Percentiles rank a stretch among this genome's conserved stretches.
Conservation (phyloP, 1,140 invertebrate species). For the Drosophila mayri region DNA sequence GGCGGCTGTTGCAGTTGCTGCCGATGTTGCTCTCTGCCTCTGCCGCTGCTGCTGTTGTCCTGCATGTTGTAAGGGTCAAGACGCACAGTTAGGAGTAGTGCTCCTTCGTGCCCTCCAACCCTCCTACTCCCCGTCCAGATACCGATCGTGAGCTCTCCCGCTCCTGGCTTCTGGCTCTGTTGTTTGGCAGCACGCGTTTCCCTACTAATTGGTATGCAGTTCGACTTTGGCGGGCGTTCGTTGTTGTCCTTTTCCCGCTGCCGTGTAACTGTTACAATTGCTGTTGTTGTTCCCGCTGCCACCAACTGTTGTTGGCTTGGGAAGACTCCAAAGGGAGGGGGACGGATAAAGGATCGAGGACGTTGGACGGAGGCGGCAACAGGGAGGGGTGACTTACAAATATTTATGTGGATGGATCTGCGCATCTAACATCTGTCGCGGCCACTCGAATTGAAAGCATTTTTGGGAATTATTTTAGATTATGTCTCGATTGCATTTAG, state of each 20-base stretch:
- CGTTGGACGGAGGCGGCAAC: conserved; percentile 17
- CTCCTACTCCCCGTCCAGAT: conserved; percentile 38
- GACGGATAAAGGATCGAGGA: conserved; percentile 9
- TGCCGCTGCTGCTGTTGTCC: conserved; percentile 49
- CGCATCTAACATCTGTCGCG: conserved; percentile 32
- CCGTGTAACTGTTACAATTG: conserved; percentile 70
- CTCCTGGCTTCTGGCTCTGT: conserved; percentile 49
- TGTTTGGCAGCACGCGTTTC: conserved; percentile 77
- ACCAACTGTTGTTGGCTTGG: conserved; percentile 54
- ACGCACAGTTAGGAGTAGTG: conserved; percentile 70
- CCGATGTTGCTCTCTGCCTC: conserved; percentile 25
- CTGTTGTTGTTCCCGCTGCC: conserved; percentile 41
- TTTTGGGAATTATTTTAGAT: conserved; percentile 6
- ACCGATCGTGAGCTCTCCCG: conserved; percentile 60
- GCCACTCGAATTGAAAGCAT: not conserved
- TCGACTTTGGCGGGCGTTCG: conserved; percentile 75
- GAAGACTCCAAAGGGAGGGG: not conserved
- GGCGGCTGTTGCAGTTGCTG: conserved; percentile 65
- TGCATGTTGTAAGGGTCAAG: conserved; percentile 78
- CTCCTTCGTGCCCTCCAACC: conserved; percentile 1
- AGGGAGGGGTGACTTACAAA: conserved; percentile 42
- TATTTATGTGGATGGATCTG: conserved; percentile 44
- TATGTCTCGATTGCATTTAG: conserved; percentile 16
- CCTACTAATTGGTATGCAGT: conserved; percentile 83
- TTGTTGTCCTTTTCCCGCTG: conserved; percentile 55